phyloP scores from a whole-genome alignment of 2,797 vertebrate species.

The Danio tinwini region DNA sequence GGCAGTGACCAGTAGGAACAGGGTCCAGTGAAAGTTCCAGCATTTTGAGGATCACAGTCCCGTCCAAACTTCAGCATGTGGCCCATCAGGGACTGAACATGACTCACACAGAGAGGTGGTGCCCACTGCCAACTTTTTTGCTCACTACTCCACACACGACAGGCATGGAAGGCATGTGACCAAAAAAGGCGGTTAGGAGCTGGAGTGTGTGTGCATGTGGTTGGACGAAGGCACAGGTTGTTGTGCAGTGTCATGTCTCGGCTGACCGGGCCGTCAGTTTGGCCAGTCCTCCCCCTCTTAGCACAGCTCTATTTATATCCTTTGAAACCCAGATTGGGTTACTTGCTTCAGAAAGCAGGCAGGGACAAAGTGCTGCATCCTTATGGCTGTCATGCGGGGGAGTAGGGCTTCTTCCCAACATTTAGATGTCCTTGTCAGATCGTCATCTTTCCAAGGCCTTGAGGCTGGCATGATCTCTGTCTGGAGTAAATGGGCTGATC shows the following conservation, averaged over 20 bases:
- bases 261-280: constrained; percentile 59
- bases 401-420: constrained; percentile 18
- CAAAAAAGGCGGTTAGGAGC: constrained; percentile 76
- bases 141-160: constrained; percentile 59
- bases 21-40: constrained; percentile 35
- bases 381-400: constrained; percentile 33
- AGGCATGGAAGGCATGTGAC: constrained; percentile 71
- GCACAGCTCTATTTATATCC: constrained; percentile 75
- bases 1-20: constrained; percentile 1
- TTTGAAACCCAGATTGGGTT: constrained; percentile 52
- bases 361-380: constrained; percentile 28
- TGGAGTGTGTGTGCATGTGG: constrained; percentile 8
- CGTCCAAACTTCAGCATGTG: background rate
- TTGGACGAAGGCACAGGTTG: constrained; percentile 53
- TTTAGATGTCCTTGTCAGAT: constrained; percentile 14
- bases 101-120: constrained; percentile 22
- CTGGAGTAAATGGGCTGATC: constrained; percentile 18
- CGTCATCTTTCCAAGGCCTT: constrained; percentile 4
- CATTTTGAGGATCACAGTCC: constrained; percentile 14
- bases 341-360: constrained; percentile 52
- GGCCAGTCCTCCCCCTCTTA: constrained; percentile 56
- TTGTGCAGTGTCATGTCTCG: constrained; percentile 72
- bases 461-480: constrained; percentile 18
- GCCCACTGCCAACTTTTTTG: constrained; percentile 19
- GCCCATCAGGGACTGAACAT: constrained; percentile 37